Conservation (phyloP, 35 echinoderm and acorn worm species). For the Heliocidaris erythrogramma region DNA sequence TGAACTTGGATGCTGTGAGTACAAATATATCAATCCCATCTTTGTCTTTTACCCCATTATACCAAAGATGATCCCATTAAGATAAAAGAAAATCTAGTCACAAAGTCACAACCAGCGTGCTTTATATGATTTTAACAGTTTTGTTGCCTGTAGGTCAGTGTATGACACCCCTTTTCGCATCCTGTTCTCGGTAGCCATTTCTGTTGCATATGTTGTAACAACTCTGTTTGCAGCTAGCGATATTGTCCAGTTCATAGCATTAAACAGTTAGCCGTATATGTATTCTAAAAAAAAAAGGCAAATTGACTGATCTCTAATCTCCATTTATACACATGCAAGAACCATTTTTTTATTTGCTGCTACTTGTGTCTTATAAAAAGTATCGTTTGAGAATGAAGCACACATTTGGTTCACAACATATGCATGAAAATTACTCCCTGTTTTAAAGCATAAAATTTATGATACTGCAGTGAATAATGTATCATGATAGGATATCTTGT, state of each 20-base stretch:
- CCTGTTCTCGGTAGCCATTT: neutral
- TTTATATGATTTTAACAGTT: neutral
- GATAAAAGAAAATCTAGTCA: neutral
- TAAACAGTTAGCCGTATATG: neutral
- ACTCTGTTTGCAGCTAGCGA: neutral
- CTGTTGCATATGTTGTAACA: neutral
- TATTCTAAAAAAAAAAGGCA: neutral
- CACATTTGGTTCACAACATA: neutral
- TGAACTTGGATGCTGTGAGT: conserved; percentile 44
- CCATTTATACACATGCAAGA: neutral
- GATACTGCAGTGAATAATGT: neutral
- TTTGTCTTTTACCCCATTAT: neutral
- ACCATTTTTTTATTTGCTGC: neutral
- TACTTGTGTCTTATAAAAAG: neutral
- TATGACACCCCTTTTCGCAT: neutral
- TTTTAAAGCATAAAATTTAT: neutral
- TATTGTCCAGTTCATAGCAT: neutral
- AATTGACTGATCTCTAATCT: neutral
- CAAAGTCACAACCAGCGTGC: neutral
- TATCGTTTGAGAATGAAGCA: neutral
- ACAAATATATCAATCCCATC: too few species aligned
- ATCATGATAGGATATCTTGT: neutral
- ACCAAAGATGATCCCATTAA: neutral
- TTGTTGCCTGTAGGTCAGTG: neutral
- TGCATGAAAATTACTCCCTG: neutral